Evolutionary conservation across 2,113 vertebrate genomes (phyloP).

Genomic region (Puffinus mauretanicus): DNA sequence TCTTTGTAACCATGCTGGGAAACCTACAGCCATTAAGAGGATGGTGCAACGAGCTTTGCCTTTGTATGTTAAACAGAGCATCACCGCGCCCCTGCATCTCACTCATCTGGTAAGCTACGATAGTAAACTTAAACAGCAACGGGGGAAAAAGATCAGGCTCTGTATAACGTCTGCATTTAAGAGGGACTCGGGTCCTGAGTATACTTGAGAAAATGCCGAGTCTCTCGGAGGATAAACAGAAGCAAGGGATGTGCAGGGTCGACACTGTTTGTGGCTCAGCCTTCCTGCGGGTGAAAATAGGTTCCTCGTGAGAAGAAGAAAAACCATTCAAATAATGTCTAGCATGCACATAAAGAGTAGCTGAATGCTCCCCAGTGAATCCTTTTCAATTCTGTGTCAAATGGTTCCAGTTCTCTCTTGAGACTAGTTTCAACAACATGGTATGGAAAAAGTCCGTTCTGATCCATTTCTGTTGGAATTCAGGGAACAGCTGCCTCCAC

Average conservation of each 20-base stretch:
- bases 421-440: background rate
- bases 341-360: background rate
- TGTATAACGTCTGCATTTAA: background rate
- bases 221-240: background rate
- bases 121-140: background rate
- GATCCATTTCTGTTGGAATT: background rate
- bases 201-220: background rate
- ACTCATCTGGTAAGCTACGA: background rate
- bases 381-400: background rate
- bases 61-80: background rate
- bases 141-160: background rate
- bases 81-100: background rate
- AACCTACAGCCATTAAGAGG: background rate
- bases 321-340: background rate
- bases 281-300: too few relatives aligned
- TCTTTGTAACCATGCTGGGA: background rate
- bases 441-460: background rate
- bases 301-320: background rate
- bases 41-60: background rate
- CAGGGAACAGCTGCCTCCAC: background rate
- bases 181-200: background rate
- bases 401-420: background rate
- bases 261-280: background rate
- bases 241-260: background rate
- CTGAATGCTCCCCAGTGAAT: background rate